Conservation (phyloP, 2,113 vertebrate species). For the Menidia beryllina region DNA sequence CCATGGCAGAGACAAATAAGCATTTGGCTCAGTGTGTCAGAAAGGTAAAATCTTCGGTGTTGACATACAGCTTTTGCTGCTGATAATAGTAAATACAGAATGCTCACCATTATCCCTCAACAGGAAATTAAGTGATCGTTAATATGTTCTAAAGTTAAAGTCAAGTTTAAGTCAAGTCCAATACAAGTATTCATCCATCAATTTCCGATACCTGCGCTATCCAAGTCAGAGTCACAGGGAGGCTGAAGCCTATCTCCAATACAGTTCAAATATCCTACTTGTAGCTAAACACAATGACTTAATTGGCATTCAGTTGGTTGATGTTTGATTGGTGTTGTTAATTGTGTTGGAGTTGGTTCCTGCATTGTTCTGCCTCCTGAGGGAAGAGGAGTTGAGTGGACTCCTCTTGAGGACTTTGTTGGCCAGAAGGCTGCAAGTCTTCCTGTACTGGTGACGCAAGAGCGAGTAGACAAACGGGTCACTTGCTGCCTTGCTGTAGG, state of each 20-base stretch:
- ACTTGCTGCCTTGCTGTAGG: constrained; percentile 94
- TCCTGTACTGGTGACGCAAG: constrained; percentile 93
- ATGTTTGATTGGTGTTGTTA: constrained; percentile 41
- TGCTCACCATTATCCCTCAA: constrained; percentile 11
- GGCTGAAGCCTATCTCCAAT: background rate
- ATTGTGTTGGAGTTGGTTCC: constrained; percentile 16
- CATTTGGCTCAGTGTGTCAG: background rate
- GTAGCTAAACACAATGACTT: constrained; percentile 22
- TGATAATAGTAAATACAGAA: background rate
- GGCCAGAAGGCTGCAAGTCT: constrained; percentile 88
- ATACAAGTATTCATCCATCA: no score
- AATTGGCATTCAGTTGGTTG: constrained; percentile 44
- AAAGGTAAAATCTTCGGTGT: background rate
- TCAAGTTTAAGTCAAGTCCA: no score
- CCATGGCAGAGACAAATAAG: background rate
- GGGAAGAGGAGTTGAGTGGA: constrained; percentile 85
- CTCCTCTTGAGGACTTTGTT: constrained; percentile 89
- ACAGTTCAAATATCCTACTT: background rate
- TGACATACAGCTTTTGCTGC: constrained; percentile 10
- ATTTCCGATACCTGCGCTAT: no score
- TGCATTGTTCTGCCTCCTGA: constrained; percentile 63
- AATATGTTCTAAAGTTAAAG: no score
- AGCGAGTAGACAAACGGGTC: constrained; percentile 98
- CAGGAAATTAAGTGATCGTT: no score
- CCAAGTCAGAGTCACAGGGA: no score